These are phyloP conservation scores for Intellagama lesueurii DNA, from an alignment of 2,797 vertebrate species.

Conservation along the genomic window DNA sequence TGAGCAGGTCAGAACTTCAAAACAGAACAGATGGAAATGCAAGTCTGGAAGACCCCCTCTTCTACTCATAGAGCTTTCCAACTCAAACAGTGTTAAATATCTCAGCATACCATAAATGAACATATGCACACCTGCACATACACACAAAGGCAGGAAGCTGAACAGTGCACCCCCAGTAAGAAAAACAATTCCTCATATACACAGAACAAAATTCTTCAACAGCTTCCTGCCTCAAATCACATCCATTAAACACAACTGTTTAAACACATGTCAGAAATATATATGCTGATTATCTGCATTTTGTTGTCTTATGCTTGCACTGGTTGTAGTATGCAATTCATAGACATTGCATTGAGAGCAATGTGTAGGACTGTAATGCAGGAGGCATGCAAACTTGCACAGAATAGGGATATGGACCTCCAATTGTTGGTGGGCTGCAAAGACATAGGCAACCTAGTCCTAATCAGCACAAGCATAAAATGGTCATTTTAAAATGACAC, in stretches of 20 bases:
- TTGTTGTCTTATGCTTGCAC: background rate
- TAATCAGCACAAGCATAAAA: no score
- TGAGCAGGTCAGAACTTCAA: background rate
- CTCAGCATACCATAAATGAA: background rate
- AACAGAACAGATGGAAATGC: background rate
- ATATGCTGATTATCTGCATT: background rate
- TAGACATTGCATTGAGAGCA: background rate
- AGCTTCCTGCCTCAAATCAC: background rate
- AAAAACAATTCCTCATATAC: background rate
- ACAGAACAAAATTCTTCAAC: background rate
- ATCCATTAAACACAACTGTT: background rate
- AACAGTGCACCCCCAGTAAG: background rate
- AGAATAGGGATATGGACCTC: background rate
- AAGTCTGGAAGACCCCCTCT: no score
- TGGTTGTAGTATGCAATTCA: background rate
- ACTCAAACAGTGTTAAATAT: background rate
- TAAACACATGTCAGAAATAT: background rate
- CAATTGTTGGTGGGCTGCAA: no score
- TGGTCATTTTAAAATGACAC: no score
- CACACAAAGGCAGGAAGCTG: background rate
- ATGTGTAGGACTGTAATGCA: background rate
- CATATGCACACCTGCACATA: background rate
- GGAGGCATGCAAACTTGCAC: background rate
- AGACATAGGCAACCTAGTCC: no score
- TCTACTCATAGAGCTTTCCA: background rate